Base-by-base conservation (phyloP, 2,113 vertebrate species). In the Dromas ardeola region DNA sequence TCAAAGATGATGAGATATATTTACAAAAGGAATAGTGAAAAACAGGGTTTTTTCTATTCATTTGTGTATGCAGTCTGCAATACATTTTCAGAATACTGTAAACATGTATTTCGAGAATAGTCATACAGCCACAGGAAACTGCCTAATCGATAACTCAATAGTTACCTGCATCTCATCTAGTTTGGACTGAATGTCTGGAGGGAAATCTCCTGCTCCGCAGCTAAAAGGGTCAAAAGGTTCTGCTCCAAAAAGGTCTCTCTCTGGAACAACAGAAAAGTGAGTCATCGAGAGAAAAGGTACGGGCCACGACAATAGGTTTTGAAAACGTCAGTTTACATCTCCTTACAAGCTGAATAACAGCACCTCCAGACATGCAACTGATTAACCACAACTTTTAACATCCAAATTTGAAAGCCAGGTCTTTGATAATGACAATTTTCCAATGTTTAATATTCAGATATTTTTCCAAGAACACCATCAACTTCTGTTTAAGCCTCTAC, bases 141-240 rank as follows among this genome's bases (percentile, higher is more conserved):
- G 4, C 26, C 0, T 72, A 80, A 88, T 80, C 5, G 36, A 70
- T 56, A 95, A 92, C 50, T 63, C 61, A 88, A 69, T n/a, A 96
- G 95, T 99, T 98, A 99, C 99, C 99, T 99, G 99, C 99, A 99
- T 99, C 98, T 99, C 99, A 91, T 99, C 99, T 98, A 99, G 98
- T 97, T 99, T 99, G 80, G 99, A 99, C 96, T 99, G 99, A 91
- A 99, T 99, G 92, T 99, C 99, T 85, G 99, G 99, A 95, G 99
- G 99, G 95, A 99, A 99, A 95, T 99, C 99, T 47, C 99, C 99
- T 47, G 98, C 98, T 72, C 98, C 99, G 25, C 99, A 99, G 98
- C 98, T 99, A 98, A 99, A 99, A 56, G 99, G 99, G 97, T 99
- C 99, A 96, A 99, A 99, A 34, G 99, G 99, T 97, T 99, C 99